Conservation (phyloP, 2,113 vertebrate species). For the Pelmatolapia mariae region DNA sequence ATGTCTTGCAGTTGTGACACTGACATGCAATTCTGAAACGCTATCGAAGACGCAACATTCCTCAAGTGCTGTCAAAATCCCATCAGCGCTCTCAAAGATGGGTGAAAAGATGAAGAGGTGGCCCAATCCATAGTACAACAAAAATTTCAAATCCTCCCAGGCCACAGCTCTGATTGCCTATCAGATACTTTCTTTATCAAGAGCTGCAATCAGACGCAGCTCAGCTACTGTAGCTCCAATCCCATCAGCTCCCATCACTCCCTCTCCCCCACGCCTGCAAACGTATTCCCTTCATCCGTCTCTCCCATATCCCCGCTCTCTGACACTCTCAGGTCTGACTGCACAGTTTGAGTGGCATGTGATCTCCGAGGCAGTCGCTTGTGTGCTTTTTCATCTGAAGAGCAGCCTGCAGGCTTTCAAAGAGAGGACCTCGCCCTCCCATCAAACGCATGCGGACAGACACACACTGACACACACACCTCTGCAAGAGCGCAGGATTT, state of each 20-base stretch:
- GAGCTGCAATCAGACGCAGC: slow-evolving; percentile 26
- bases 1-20: not conserved
- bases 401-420: slow-evolving; percentile 3
- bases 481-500: not conserved
- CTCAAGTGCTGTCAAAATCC: not conserved
- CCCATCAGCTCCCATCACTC: not conserved
- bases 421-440: not conserved
- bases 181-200: slow-evolving; percentile 33
- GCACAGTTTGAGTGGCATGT: not conserved
- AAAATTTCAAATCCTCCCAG: slow-evolving; percentile 14
- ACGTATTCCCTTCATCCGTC: not conserved
- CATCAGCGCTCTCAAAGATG: not conserved
- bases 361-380: slow-evolving; percentile 20
- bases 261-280: not conserved
- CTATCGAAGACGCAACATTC: not conserved
- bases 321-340: not conserved
- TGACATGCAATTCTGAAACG: not conserved
- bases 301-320: not conserved
- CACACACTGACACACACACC: not conserved
- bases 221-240: slow-evolving; percentile 16
- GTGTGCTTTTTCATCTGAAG: slow-evolving; percentile 2
- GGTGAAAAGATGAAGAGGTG: not conserved
- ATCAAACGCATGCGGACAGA: not conserved
- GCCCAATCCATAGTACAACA: not conserved
- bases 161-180: slow-evolving; percentile 28